Percentiles rank a stretch among this genome's conserved stretches.
These are phyloP conservation scores for Clarias platycephalus DNA, from an alignment of 2,797 vertebrate species.

Conservation along the genomic window DNA sequence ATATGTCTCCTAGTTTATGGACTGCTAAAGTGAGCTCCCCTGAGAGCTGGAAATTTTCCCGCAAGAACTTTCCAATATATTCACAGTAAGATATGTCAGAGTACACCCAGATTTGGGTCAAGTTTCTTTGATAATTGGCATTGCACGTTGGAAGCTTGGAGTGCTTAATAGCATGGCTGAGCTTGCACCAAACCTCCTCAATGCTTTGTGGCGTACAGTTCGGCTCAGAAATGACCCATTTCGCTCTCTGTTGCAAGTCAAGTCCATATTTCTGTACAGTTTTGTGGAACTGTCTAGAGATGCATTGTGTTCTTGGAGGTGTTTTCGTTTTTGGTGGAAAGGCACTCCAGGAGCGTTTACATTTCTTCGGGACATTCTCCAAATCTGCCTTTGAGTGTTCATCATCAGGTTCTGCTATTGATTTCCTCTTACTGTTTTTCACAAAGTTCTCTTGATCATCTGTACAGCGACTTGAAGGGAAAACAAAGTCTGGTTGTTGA, in stretches of 20 bases:
- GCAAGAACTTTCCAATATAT: constrained; percentile 81
- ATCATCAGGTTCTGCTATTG: not conserved
- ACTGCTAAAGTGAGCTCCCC: constrained; percentile 81
- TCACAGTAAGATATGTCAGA: constrained; percentile 88
- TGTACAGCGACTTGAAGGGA: constrained; percentile 62
- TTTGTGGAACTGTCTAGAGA: constrained; percentile 76
- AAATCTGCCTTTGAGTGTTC: not conserved
- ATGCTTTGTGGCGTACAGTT: constrained; percentile 73
- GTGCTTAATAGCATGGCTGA: constrained; percentile 72
- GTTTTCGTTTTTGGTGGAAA: constrained; percentile 60
- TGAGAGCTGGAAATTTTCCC: constrained; percentile 76
- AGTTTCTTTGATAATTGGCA: constrained; percentile 84
- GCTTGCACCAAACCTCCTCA: constrained; percentile 81
- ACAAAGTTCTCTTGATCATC: not conserved
- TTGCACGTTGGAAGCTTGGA: constrained; percentile 84
- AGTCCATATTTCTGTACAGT: constrained; percentile 75
- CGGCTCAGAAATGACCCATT: constrained; percentile 79
- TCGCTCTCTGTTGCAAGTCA: constrained; percentile 81
- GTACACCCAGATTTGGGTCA: constrained; percentile 88
- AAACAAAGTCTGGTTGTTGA: constrained; percentile 37
- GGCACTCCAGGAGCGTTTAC: constrained; percentile 83
- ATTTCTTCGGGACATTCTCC: constrained; percentile 24
- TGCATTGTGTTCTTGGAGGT: constrained; percentile 61
- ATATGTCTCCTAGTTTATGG: constrained; percentile 77
- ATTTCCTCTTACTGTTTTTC: constrained; percentile 13